Conservation (phyloP, 2,888 invertebrate genomes). For the Uloborus plumipes region DNA sequence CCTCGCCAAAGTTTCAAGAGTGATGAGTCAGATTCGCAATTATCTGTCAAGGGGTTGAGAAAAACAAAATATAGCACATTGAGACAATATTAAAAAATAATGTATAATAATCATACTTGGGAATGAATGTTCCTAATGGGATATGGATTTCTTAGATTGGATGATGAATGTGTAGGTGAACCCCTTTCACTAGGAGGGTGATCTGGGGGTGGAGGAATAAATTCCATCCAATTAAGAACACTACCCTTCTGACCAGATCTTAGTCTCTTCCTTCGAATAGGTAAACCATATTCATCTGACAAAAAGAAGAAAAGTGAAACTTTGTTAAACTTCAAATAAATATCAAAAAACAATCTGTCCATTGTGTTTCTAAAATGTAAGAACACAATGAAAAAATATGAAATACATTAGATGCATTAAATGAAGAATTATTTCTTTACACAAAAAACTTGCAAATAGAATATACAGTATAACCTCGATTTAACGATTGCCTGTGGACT, state of each 20-base stretch:
- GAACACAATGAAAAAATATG: no score
- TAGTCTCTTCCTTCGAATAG: conserved; percentile 65
- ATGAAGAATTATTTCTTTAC: no score
- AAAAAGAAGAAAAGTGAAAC: not conserved
- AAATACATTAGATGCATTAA: no score
- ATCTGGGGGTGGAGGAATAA: conserved; percentile 73
- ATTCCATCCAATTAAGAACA: conserved; percentile 70
- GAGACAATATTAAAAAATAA: not conserved
- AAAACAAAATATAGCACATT: not conserved
- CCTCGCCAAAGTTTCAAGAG: no score
- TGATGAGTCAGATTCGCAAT: no score
- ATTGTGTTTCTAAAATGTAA: no score
- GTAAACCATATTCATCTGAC: conserved; percentile 68
- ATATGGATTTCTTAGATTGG: conserved; percentile 63
- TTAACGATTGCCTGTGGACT: no score
- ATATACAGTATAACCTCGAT: no score
- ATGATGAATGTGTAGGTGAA: conserved; percentile 68
- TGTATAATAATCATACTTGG: conserved; percentile 23
- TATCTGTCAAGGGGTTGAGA: no score
- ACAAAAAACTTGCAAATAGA: no score
- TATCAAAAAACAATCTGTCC: not conserved
- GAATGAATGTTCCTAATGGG: conserved; percentile 56
- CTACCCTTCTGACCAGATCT: conserved; percentile 68
- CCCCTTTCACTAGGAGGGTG: conserved; percentile 71
- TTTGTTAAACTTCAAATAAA: not conserved